These are phyloP conservation scores for Himantopus leucocephalus DNA, from an alignment of 2,113 vertebrate species.

Conservation along the genomic window DNA sequence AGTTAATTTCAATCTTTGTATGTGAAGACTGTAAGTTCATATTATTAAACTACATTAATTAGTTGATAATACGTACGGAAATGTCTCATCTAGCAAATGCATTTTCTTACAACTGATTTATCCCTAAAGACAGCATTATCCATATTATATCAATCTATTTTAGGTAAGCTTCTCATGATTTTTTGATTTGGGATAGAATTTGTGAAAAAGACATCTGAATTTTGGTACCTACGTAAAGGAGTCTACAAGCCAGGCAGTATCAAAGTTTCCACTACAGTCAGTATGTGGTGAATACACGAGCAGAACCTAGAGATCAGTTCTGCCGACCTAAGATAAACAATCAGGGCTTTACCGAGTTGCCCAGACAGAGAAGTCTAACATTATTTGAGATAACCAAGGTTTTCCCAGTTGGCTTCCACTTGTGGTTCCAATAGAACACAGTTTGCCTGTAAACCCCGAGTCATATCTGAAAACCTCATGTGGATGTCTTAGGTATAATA, in stretches of 20 bases:
- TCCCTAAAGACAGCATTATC: not conserved
- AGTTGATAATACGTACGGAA: not conserved
- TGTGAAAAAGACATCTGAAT: not conserved
- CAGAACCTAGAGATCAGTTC: not conserved
- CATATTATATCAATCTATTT: not conserved
- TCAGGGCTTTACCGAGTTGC: not conserved
- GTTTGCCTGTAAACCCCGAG: not conserved
- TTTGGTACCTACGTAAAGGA: not conserved
- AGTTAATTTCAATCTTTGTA: not conserved
- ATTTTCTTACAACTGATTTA: not conserved
- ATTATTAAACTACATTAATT: not conserved
- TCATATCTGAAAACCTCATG: not conserved
- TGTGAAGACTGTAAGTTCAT: not conserved
- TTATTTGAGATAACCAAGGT: not conserved
- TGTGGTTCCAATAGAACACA: not conserved
- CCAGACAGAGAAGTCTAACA: not conserved
- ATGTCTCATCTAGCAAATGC: not conserved
- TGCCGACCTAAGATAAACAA: not conserved
- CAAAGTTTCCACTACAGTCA: not conserved
- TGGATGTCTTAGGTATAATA: not conserved
- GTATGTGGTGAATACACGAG: not conserved
- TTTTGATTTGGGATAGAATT: not conserved
- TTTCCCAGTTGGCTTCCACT: not conserved
- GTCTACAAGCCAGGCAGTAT: not conserved
- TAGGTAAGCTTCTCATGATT: not conserved